A percentile compares a stretch with the other conserved stretches of the same genome.
Evolutionary conservation across 1,140 invertebrate genomes (phyloP).

Genomic region (Tetramorium simillimum): DNA sequence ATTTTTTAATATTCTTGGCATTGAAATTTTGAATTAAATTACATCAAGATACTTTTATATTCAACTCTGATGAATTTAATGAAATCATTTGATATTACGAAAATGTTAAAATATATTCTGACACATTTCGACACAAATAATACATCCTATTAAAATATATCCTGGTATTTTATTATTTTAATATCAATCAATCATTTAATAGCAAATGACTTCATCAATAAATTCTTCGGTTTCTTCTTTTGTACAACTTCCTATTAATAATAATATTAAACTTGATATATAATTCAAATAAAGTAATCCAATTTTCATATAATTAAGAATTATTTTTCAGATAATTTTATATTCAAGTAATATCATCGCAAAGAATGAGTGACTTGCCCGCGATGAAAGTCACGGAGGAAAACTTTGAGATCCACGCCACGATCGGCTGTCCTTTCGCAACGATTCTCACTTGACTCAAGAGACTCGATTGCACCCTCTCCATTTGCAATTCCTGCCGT

Average conservation of each 20-base stretch:
- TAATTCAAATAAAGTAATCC: background rate
- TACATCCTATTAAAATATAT: background rate
- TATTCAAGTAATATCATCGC: background rate
- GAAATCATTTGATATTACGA: background rate
- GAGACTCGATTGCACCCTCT: constrained; percentile 79
- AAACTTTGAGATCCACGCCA: constrained; percentile 82
- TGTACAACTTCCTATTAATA: no score
- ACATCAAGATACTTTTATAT: background rate
- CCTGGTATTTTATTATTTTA: background rate
- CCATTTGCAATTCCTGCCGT: constrained; percentile 78
- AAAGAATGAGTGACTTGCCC: constrained; percentile 71
- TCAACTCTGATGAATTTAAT: background rate
- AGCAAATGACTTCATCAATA: background rate
- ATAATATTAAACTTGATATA: background rate
- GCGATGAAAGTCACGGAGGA: constrained; percentile 77
- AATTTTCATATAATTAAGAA: background rate
- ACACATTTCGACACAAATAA: background rate
- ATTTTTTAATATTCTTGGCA: background rate
- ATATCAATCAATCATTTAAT: no score
- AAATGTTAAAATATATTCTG: background rate
- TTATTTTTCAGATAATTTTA: background rate
- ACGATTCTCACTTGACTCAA: constrained; percentile 80
- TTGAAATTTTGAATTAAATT: background rate
- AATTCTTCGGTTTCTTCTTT: background rate
- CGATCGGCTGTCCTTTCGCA: constrained; percentile 77